phyloP scores from a whole-genome alignment of 2,888 invertebrate species.

The Sesia apiformis region DNA sequence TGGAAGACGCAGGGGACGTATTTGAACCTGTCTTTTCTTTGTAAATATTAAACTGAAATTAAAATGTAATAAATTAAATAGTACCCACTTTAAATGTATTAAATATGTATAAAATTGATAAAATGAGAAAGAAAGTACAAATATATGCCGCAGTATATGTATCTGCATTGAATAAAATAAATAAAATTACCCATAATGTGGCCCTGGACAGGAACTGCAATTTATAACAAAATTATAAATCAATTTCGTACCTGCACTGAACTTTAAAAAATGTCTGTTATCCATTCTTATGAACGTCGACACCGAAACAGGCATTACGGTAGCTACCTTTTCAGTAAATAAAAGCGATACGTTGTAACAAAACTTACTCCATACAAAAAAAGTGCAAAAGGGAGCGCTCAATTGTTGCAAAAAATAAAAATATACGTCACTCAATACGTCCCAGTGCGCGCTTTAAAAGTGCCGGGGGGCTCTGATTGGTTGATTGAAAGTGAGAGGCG shows the following conservation, averaged over 20 bases:
- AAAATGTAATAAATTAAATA: not conserved
- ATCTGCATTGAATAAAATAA: not conserved
- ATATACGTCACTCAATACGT: slow-evolving; percentile 57
- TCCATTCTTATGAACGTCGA: slow-evolving; percentile 29
- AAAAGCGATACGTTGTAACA: slow-evolving; percentile 48
- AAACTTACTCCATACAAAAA: slow-evolving; percentile 26
- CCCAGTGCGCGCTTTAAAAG: slow-evolving; percentile 60
- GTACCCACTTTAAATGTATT: not conserved
- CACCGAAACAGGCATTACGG: slow-evolving; percentile 46
- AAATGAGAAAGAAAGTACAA: not conserved
- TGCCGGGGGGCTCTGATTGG: slow-evolving; percentile 43
- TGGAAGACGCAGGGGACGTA: slow-evolving; percentile 34
- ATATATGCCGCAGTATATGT: not conserved
- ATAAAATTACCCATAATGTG: not conserved
- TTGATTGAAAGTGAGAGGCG: slow-evolving; percentile 35
- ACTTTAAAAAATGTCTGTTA: slow-evolving; percentile 4
- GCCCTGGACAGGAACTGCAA: not conserved
- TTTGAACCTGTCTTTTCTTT: not conserved
- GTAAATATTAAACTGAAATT: not conserved
- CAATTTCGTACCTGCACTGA: not conserved
- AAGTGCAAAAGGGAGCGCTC: slow-evolving; percentile 29
- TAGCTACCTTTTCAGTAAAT: slow-evolving; percentile 23
- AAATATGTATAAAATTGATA: not conserved
- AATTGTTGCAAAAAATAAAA: slow-evolving; percentile 63
- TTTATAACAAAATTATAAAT: not conserved